A percentile compares a stretch with the other conserved stretches of the same genome.
Evolutionary conservation across 2,113 vertebrate species (phyloP).

Genomic region (Vireo altiloquus): DNA sequence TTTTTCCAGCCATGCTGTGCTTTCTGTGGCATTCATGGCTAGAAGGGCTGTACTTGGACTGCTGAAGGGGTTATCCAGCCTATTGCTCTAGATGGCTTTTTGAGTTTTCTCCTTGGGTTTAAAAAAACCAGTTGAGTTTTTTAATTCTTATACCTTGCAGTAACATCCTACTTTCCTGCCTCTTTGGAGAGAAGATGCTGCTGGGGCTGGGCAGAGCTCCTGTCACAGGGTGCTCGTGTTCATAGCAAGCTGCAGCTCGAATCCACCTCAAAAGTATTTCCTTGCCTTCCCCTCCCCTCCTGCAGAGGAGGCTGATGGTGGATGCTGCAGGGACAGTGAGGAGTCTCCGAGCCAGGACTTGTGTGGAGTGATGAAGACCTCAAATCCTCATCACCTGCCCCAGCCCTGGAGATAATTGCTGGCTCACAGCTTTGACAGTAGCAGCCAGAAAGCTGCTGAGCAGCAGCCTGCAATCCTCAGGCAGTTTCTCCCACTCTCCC

Average conservation of each 20-base stretch:
- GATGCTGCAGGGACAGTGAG: neutral
- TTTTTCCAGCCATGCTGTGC: neutral
- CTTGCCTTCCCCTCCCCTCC: neutral
- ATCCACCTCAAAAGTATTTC: neutral
- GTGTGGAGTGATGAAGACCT: neutral
- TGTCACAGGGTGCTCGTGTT: neutral
- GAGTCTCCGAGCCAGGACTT: neutral
- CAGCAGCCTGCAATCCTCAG: neutral
- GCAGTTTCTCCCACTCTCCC: neutral
- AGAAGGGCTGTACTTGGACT: neutral
- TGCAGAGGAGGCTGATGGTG: neutral
- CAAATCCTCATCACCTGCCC: neutral
- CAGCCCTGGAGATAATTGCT: neutral
- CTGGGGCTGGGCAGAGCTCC: neutral
- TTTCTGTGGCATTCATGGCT: neutral
- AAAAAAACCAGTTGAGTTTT: neutral
- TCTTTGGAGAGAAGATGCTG: neutral
- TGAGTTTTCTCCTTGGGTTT: neutral
- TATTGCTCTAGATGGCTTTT: neutral
- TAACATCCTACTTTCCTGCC: neutral
- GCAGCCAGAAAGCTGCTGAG: neutral
- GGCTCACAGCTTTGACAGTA: neutral
- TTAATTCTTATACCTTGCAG: neutral
- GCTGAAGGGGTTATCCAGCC: neutral
- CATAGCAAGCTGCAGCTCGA: neutral